phyloP scores from a whole-genome alignment of 2,113 vertebrate genomes.

The Alligator sinensis region DNA sequence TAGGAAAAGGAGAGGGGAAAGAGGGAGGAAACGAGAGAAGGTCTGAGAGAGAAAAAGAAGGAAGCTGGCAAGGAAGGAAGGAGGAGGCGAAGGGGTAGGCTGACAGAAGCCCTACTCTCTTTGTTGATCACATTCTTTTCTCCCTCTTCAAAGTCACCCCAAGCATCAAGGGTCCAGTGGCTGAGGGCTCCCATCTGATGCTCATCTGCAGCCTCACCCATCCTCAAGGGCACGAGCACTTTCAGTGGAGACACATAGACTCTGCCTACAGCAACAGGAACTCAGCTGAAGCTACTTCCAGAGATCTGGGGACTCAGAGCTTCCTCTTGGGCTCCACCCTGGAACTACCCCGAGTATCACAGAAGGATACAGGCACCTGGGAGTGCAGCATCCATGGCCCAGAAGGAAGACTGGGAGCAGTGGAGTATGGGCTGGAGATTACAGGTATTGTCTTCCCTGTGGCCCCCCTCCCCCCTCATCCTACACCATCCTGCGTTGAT shows the following conservation, averaged over 20 bases:
- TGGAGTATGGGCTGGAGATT: conserved; percentile 50
- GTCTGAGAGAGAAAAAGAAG: not conserved
- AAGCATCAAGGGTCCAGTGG: conserved; percentile 18
- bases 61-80: not conserved
- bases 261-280: not conserved
- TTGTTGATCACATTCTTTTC: not conserved
- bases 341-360: conserved; percentile 59
- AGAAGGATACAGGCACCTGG: conserved; percentile 48
- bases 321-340: not conserved
- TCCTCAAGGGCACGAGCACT: conserved; percentile 42
- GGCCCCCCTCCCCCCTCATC: too few species aligned
- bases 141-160: conserved; percentile 43
- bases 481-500: too few species aligned
- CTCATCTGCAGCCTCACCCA: conserved; percentile 56
- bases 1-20: not conserved
- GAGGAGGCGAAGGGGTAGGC: not conserved
- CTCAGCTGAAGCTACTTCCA: not conserved
- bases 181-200: conserved; percentile 41
- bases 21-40: not conserved
- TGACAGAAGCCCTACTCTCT: not conserved
- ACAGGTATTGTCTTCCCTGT: conserved; percentile 36
- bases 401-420: conserved; percentile 57
- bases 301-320: rapidly evolving
- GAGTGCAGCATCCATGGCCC: conserved; percentile 61
- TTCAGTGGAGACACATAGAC: conserved; percentile 66